Percentiles rank a stretch among this genome's conserved stretches.
Conservation (phyloP, 2,113 vertebrate genomes). For the Dicerorhinus sumatrensis region DNA sequence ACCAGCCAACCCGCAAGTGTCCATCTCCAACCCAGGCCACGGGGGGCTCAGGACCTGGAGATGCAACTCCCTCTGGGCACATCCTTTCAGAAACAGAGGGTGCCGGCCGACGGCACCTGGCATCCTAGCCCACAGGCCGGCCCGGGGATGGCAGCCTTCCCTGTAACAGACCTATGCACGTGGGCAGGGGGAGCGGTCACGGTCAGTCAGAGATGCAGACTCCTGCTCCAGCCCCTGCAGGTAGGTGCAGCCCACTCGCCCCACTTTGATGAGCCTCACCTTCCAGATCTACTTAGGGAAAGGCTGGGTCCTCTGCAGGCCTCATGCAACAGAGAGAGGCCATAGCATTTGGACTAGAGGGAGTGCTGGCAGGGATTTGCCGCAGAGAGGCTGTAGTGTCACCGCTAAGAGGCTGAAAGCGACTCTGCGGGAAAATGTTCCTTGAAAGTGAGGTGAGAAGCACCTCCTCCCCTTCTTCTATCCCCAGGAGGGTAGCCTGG, state of each 20-base stretch:
- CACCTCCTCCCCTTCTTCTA: background rate
- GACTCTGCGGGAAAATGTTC: background rate
- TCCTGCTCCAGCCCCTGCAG: rapidly evolving
- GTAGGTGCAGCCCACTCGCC: rapidly evolving
- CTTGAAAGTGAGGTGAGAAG: background rate
- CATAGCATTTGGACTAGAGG: background rate
- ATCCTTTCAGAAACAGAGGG: background rate
- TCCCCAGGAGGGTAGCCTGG: background rate
- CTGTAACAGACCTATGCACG: rapidly evolving
- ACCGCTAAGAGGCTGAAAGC: background rate
- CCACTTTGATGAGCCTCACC: rapidly evolving
- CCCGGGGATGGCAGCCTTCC: background rate
- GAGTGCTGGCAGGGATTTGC: rapidly evolving
- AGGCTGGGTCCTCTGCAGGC: rapidly evolving
- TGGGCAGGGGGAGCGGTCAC: rapidly evolving
- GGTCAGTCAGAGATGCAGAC: rapidly evolving
- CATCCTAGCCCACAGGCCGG: rapidly evolving
- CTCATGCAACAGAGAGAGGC: background rate
- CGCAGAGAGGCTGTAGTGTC: background rate
- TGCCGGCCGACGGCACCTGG: rapidly evolving
- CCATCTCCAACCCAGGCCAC: background rate
- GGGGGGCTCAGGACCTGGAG: rapidly evolving
- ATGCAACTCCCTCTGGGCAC: rapidly evolving
- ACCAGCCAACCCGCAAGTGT: rapidly evolving
- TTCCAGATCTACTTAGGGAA: too few species aligned